These are phyloP conservation scores for Armadillidium nasatum DNA, from an alignment of 1,140 invertebrate species.

Conservation along the genomic window DNA sequence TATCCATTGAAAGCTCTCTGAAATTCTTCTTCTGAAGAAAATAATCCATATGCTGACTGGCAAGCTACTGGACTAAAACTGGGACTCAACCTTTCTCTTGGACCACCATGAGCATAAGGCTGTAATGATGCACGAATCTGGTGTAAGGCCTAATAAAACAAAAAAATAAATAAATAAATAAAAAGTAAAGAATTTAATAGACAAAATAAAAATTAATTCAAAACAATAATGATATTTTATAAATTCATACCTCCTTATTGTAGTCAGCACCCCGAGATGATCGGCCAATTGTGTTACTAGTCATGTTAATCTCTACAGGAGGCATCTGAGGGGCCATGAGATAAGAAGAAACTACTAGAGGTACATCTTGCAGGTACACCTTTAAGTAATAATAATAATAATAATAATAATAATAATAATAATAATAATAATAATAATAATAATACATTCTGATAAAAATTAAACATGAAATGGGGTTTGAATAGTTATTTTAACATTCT, in stretches of 20 bases:
- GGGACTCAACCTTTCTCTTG: constrained; percentile 43
- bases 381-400: too few species aligned
- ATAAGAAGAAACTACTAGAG: constrained; percentile 27
- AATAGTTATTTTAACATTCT: too few species aligned
- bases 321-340: constrained; percentile 42
- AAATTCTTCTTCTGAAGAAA: constrained; percentile 24
- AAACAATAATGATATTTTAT: not conserved
- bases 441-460: too few species aligned
- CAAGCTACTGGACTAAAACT: constrained; percentile 29
- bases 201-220: not conserved
- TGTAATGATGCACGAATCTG: constrained; percentile 42
- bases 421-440: too few species aligned
- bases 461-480: too few species aligned
- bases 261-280: constrained; percentile 34
- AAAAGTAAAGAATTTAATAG: not conserved
- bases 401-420: too few species aligned
- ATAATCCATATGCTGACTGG: constrained; percentile 27
- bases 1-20: constrained; percentile 36
- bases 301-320: constrained; percentile 36
- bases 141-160: constrained; percentile 36
- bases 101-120: constrained; percentile 41
- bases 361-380: constrained; percentile 24
- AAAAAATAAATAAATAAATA: constrained; percentile 1
- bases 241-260: constrained; percentile 39
- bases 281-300: constrained; percentile 39